phyloP scores from a whole-genome alignment of 2,113 vertebrate genomes.

The Mandrillus leucophaeus region DNA sequence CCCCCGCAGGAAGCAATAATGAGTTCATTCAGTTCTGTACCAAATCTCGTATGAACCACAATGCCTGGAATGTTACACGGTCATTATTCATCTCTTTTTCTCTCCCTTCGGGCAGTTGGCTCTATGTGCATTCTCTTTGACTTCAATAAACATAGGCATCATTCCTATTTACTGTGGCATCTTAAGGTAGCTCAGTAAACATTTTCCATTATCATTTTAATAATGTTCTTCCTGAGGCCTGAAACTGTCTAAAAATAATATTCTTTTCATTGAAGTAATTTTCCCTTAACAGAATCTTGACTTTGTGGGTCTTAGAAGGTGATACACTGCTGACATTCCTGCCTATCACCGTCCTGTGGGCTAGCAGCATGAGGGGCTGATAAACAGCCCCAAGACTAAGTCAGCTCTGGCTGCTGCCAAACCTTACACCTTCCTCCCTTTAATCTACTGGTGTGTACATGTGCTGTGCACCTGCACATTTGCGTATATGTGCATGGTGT shows the following conservation, averaged over 20 bases:
- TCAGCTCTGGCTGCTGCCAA: neutral
- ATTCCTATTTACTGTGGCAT: neutral
- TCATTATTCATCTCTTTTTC: neutral
- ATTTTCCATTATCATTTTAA: conserved; percentile 4
- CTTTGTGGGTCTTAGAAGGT: neutral
- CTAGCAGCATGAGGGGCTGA: neutral
- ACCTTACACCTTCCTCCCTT: neutral
- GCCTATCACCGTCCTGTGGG: neutral
- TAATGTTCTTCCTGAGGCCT: neutral
- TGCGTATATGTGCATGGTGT: neutral
- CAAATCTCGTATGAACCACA: neutral
- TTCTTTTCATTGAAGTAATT: neutral
- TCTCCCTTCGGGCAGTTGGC: neutral
- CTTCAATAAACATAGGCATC: neutral
- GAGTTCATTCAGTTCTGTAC: neutral
- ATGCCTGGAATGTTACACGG: neutral
- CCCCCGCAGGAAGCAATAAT: neutral
- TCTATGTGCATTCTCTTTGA: neutral
- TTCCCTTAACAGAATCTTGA: neutral
- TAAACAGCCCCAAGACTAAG: neutral
- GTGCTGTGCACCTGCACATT: neutral
- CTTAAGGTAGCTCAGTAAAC: neutral
- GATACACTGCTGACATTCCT: neutral
- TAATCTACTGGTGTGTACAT: neutral
- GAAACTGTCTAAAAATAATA: neutral